Evolutionary conservation across 2,113 vertebrate genomes (phyloP).

Genomic region (Odontophorus gujanensis): DNA sequence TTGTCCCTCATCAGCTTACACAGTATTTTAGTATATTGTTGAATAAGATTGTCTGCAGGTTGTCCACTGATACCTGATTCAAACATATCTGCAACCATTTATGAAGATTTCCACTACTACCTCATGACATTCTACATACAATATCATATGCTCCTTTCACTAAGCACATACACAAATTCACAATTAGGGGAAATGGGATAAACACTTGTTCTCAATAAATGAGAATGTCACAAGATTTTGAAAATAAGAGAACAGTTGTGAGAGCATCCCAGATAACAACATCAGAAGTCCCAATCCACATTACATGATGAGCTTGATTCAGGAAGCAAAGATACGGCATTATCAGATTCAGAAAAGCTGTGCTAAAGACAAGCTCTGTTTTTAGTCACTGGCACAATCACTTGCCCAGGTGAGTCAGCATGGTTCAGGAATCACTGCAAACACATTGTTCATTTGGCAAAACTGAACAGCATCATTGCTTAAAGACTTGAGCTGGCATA

Average conservation of each 20-base stretch:
- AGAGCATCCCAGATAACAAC: background rate
- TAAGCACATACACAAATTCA: background rate
- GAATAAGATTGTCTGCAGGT: background rate
- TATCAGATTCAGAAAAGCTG: background rate
- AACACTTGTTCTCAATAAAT: background rate
- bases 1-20: background rate
- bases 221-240: background rate
- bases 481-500: background rate
- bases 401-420: background rate
- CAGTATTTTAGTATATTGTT: background rate
- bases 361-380: background rate
- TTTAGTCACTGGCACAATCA: background rate
- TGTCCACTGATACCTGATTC: background rate
- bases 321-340: background rate
- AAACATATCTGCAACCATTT: background rate
- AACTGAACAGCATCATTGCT: background rate
- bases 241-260: background rate
- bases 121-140: background rate
- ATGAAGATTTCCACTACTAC: background rate
- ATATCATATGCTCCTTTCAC: background rate
- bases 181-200: background rate
- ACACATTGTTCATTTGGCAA: background rate
- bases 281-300: background rate
- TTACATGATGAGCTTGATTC: background rate
- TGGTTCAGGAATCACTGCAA: background rate